A percentile compares a stretch with the other conserved stretches of the same genome.
These are phyloP conservation scores for Gephyroberyx darwinii DNA, from an alignment of 2,797 vertebrate species.

Conservation along the genomic window DNA sequence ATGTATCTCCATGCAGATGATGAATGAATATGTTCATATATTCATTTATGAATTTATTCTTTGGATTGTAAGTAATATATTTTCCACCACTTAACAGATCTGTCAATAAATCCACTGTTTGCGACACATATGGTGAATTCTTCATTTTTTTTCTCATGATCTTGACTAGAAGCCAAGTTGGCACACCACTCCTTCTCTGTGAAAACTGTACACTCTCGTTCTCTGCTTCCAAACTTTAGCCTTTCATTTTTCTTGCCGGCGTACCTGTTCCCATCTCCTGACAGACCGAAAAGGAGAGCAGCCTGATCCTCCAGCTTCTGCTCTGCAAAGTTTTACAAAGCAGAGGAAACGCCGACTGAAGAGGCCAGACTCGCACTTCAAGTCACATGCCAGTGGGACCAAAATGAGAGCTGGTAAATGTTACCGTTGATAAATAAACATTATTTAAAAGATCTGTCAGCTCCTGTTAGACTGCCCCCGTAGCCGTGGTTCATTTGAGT, in stretches of 20 bases:
- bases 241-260: neutral
- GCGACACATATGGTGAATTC: neutral
- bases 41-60: conserved; percentile 80
- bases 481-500: conserved; percentile 82
- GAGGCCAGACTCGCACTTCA: conserved; percentile 45
- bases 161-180: too few species aligned
- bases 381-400: conserved; percentile 72
- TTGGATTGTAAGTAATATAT: conserved; percentile 61
- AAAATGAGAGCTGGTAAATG: conserved; percentile 75
- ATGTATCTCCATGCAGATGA: conserved; percentile 79
- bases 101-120: neutral
- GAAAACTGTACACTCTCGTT: neutral
- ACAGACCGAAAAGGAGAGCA: conserved; percentile 9
- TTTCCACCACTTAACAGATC: neutral
- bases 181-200: too few species aligned
- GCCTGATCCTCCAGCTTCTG: conserved; percentile 17
- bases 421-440: conserved; percentile 87
- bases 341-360: conserved; percentile 56
- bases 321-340: conserved; percentile 69
- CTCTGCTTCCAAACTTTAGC: neutral
- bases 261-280: neutral
- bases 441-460: conserved; percentile 88
- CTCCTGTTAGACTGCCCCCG: conserved; percentile 79
- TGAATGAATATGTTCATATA: conserved; percentile 77
- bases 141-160: too few species aligned